Conservation (phyloP, 2,888 invertebrate genomes). For the Brachyptera risi region DNA sequence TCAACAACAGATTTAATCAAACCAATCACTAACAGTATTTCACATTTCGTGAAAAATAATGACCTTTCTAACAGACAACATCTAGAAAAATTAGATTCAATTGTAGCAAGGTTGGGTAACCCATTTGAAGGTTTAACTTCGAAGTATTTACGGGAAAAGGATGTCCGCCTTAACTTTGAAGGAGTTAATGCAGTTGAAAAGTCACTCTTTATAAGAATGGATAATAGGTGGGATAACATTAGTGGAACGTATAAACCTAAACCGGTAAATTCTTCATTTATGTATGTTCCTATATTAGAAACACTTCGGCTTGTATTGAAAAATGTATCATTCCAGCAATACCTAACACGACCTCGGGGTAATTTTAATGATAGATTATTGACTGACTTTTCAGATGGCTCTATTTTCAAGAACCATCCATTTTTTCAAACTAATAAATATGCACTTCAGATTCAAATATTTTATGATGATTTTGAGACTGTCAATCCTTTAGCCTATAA, state of each 20-base stretch:
- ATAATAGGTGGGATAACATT: neutral
- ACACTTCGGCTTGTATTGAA: slow-evolving; percentile 17
- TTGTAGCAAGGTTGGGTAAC: neutral
- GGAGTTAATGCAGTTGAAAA: neutral
- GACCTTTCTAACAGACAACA: too few relatives aligned
- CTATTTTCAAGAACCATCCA: neutral
- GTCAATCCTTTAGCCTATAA: slow-evolving; percentile 31
- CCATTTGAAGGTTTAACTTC: neutral
- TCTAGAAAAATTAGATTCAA: neutral
- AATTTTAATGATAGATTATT: neutral
- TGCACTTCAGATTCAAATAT: slow-evolving; percentile 24
- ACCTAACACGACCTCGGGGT: neutral
- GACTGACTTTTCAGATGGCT: neutral
- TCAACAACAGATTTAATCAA: too few relatives aligned
- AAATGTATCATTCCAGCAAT: neutral
- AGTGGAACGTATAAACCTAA: neutral
- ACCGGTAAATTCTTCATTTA: slow-evolving; percentile 15
- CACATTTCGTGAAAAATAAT: too few relatives aligned
- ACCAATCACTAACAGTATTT: too few relatives aligned
- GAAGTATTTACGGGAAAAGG: neutral
- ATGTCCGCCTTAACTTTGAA: neutral
- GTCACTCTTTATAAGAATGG: neutral
- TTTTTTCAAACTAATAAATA: slow-evolving; percentile 15
- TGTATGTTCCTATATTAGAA: slow-evolving; percentile 26
- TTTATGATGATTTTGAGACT: slow-evolving; percentile 32